Conservation (phyloP, 2,888 invertebrate genomes). For the Pardosa pseudoannulata region DNA sequence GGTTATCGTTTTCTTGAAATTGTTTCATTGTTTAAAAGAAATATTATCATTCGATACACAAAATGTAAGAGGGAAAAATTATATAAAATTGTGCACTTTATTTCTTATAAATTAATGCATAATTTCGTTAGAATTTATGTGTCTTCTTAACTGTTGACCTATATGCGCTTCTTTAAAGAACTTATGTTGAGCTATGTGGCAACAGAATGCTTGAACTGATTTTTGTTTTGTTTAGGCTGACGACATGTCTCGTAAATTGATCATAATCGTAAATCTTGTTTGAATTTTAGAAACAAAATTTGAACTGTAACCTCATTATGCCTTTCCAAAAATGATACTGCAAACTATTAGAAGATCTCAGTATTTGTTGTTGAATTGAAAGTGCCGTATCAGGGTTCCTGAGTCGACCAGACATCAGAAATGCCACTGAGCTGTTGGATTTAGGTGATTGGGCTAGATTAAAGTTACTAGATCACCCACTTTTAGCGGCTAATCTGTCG, state of each 20-base stretch:
- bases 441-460: conserved; percentile 48
- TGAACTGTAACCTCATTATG: background rate
- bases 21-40: too few relatives aligned
- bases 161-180: background rate
- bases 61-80: too few relatives aligned
- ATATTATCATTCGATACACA: too few relatives aligned
- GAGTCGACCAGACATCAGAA: conserved; percentile 19
- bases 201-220: background rate
- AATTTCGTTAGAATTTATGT: too few relatives aligned
- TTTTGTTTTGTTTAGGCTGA: conserved; percentile 21
- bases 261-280: background rate
- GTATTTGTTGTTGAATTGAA: background rate
- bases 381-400: background rate
- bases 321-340: background rate
- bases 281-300: background rate
- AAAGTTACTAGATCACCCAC: conserved; percentile 25
- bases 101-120: too few relatives aligned
- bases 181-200: background rate
- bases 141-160: background rate
- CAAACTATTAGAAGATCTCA: background rate
- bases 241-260: background rate
- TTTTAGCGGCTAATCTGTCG: background rate
- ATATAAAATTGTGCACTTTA: too few relatives aligned
- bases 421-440: conserved; percentile 45
- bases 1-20: too few relatives aligned